Percentiles rank a stretch among this genome's conserved stretches.
phyloP scores from a whole-genome alignment of 2,113 vertebrate genomes.

The Paramisgurnus dabryanus region DNA sequence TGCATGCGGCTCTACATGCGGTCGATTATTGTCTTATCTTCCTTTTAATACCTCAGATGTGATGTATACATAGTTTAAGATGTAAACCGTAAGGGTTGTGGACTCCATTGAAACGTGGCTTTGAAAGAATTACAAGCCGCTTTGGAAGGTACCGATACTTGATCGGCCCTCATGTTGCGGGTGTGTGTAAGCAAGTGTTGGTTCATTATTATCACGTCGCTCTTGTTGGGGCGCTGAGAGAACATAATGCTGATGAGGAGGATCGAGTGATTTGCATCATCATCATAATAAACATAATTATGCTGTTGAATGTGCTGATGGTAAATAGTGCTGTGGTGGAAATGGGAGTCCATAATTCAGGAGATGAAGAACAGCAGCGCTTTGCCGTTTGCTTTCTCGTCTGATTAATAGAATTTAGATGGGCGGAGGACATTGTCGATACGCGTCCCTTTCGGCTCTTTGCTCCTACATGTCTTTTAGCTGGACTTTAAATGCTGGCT shows the following conservation, averaged over 20 bases:
- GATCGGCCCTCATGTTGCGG: slow-evolving; percentile 31
- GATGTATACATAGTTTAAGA: slow-evolving; percentile 18
- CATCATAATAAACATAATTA: slow-evolving; percentile 41
- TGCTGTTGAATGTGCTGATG: slow-evolving; percentile 34
- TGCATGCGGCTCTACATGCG: background rate
- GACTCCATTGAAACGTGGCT: slow-evolving; percentile 40
- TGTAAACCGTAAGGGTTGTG: slow-evolving; percentile 5
- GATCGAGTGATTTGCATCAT: slow-evolving; percentile 13
- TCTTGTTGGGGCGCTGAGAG: slow-evolving; percentile 22
- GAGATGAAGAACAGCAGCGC: background rate
- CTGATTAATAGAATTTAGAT: background rate
- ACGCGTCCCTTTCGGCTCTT: background rate
- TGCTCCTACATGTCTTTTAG: background rate
- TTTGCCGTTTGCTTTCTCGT: background rate
- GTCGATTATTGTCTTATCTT: slow-evolving; percentile 10
- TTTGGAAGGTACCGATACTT: slow-evolving; percentile 48
- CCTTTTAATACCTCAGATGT: slow-evolving; percentile 1
- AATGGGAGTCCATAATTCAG: slow-evolving; percentile 39
- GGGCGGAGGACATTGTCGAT: background rate
- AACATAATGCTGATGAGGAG: slow-evolving; percentile 45
- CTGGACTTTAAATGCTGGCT: background rate
- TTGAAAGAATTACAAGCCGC: slow-evolving; percentile 29
- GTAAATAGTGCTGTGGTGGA: slow-evolving; percentile 23
- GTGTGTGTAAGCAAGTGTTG: slow-evolving; percentile 19
- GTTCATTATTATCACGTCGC: slow-evolving; percentile 41